A percentile compares a stretch with the other conserved stretches of the same genome.
Evolutionary conservation across 2,797 vertebrate species (phyloP).

Genomic region (Lemur catta): DNA sequence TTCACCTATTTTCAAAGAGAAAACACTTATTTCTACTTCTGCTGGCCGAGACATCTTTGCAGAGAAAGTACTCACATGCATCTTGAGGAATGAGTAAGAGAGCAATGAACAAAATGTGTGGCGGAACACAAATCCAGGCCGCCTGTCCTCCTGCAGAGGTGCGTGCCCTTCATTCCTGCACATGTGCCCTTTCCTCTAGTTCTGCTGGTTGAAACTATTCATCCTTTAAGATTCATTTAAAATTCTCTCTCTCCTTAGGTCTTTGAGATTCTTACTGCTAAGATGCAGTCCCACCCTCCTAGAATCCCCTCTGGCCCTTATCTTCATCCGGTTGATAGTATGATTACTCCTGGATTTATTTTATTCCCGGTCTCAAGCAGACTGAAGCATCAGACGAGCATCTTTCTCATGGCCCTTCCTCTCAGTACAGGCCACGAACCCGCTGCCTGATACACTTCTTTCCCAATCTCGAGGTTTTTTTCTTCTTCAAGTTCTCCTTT

Average conservation of each 20-base stretch:
- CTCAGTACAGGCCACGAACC: background rate
- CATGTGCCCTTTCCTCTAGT: background rate
- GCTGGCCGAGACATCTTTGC: background rate
- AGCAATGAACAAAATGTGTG: background rate
- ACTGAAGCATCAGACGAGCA: background rate
- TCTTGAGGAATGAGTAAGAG: background rate
- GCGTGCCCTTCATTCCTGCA: background rate
- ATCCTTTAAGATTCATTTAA: background rate
- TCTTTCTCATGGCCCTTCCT: background rate
- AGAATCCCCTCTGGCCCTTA: background rate
- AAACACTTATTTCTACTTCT: background rate
- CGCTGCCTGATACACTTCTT: background rate
- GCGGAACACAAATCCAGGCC: background rate
- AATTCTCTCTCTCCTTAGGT: background rate
- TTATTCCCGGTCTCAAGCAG: background rate
- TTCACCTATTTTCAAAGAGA: background rate
- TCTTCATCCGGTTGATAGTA: background rate
- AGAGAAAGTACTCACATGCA: background rate
- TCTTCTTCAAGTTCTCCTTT: background rate
- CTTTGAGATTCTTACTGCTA: background rate
- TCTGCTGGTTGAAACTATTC: background rate
- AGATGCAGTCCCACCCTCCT: background rate
- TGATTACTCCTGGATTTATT: background rate
- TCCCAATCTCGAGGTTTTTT: accelerated
- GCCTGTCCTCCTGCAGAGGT: background rate